These are phyloP conservation scores for Drosophila arizonae DNA, from an alignment of 1,140 invertebrate species.

Conservation along the genomic window DNA sequence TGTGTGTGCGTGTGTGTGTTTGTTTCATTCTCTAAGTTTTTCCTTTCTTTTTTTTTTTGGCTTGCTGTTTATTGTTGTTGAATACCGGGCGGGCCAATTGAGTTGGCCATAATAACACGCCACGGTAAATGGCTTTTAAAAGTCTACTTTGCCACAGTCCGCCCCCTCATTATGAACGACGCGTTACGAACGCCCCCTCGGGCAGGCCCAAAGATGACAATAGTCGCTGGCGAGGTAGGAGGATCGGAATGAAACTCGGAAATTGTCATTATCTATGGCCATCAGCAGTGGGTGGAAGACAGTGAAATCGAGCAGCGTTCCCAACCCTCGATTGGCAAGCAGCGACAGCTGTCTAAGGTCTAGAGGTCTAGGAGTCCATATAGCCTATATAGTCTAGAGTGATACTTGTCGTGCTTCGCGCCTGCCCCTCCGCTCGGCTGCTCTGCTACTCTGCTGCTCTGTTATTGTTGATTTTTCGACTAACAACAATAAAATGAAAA, in stretches of 20 bases:
- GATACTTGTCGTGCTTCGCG: background rate
- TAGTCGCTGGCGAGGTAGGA: constrained; percentile 21
- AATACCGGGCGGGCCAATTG: constrained; percentile 69
- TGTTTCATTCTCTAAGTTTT: constrained; percentile 40
- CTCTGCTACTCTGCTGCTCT: background rate
- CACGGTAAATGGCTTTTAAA: constrained; percentile 80
- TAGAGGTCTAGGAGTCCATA: constrained; percentile 1
- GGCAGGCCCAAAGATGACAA: constrained; percentile 56
- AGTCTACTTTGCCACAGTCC: constrained; percentile 73
- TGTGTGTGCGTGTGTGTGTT: constrained; percentile 4
- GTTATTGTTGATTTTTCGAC: constrained; percentile 30
- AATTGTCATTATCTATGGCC: constrained; percentile 73
- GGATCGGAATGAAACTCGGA: constrained; percentile 16
- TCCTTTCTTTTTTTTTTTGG: constrained; percentile 7
- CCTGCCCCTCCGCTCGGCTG: background rate
- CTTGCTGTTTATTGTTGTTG: constrained; percentile 14
- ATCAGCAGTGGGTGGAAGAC: constrained; percentile 22
- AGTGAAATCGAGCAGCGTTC: constrained; percentile 17
- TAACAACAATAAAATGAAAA: constrained; percentile 37
- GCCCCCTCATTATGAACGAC: constrained; percentile 78
- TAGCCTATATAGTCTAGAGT: constrained; percentile 2
- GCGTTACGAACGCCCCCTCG: constrained; percentile 72
- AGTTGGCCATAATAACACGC: constrained; percentile 78
- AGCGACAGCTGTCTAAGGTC: constrained; percentile 55
- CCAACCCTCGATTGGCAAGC: background rate